These are phyloP conservation scores for Nyctereutes procyonoides DNA, from an alignment of 2,113 vertebrate genomes.

Conservation along the genomic window DNA sequence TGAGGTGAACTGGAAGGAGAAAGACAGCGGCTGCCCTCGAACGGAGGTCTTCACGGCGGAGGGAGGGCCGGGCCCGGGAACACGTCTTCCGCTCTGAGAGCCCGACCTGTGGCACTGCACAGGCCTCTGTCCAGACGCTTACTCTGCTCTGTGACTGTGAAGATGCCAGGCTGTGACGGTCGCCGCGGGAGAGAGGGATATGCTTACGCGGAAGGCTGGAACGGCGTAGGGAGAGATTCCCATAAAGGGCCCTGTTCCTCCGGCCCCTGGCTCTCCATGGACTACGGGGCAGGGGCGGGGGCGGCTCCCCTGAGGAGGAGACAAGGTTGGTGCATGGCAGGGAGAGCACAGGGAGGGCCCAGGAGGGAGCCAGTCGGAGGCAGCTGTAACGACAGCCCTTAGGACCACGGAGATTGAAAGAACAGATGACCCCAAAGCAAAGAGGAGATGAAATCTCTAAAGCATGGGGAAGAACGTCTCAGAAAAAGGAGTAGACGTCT, in stretches of 20 bases:
- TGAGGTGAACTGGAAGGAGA: neutral
- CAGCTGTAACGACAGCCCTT: neutral
- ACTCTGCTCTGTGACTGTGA: slow-evolving; percentile 16
- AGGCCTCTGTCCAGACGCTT: neutral
- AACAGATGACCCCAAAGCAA: neutral
- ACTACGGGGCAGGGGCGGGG: neutral
- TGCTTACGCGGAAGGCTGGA: neutral
- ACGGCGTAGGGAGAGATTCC: neutral
- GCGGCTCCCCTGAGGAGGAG: neutral
- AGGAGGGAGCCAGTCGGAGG: neutral
- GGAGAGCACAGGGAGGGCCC: neutral
- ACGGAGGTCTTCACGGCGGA: too few relatives aligned
- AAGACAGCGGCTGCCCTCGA: too few relatives aligned
- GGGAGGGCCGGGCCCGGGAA: too few relatives aligned
- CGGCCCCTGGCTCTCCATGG: neutral
- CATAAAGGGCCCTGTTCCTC: slow-evolving; percentile 8
- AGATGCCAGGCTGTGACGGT: slow-evolving; percentile 46
- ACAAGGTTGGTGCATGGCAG: neutral
- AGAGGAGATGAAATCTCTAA: neutral
- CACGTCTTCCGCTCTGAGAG: neutral
- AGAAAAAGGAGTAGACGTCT: neutral
- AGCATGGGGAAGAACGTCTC: neutral
- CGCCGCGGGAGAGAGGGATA: neutral
- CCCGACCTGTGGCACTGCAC: accelerated
- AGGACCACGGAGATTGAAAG: neutral